Percentiles rank a stretch among this genome's conserved stretches.
These are phyloP conservation scores for Camelus dromedarius DNA, from an alignment of 2,113 vertebrate genomes.

Conservation along the genomic window DNA sequence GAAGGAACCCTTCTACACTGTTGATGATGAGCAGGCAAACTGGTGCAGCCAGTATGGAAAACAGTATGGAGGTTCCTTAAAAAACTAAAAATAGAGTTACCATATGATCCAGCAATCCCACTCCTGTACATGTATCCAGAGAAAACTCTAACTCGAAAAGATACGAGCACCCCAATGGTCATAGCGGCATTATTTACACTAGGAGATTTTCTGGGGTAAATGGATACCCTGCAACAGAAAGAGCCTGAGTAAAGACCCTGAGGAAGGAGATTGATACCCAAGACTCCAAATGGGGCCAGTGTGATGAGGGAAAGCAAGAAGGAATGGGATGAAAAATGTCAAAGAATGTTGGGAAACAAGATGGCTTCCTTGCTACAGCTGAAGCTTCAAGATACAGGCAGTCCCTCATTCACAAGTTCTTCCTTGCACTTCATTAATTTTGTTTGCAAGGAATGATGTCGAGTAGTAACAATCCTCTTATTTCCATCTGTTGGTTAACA, in stretches of 20 bases:
- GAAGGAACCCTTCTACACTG: too few species aligned
- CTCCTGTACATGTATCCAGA: too few species aligned
- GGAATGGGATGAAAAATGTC: neutral
- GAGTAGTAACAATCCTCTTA: neutral
- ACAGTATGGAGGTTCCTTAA: too few species aligned
- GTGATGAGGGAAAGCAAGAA: neutral
- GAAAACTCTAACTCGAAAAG: too few species aligned
- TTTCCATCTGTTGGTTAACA: neutral
- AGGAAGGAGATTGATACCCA: neutral
- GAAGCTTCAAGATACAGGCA: neutral
- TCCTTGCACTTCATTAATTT: neutral
- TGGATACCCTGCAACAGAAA: neutral
- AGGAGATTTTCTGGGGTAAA: neutral
- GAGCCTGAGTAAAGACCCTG: neutral
- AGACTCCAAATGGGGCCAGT: neutral
- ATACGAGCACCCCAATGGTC: too few species aligned
- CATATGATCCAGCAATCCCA: too few species aligned
- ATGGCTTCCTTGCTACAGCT: neutral
- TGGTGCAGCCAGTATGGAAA: too few species aligned
- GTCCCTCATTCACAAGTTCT: neutral
- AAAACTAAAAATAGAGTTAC: too few species aligned
- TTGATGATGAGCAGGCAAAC: too few species aligned
- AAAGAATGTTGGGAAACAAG: neutral
- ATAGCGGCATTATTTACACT: too few species aligned
- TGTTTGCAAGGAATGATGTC: neutral